Percentiles rank a stretch among this genome's conserved stretches.
Conservation (phyloP, 1,140 invertebrate genomes). For the Drosophila repletoides region DNA sequence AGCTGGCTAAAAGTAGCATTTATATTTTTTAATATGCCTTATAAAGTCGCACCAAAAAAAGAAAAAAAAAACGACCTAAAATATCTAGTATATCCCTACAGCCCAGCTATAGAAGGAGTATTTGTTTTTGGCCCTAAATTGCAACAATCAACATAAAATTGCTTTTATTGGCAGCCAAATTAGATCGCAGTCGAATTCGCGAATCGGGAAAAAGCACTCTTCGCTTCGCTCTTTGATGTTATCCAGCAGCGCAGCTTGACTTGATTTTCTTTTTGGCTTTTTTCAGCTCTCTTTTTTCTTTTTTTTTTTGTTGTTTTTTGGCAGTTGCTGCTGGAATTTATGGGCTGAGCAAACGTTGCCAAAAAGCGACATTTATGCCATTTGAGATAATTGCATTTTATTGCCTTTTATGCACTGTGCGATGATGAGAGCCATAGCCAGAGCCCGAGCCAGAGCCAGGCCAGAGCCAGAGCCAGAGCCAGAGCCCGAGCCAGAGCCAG, state of each 20-base stretch:
- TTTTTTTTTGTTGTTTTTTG: conserved; percentile 30
- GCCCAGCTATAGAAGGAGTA: neutral
- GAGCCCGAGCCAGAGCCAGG: neutral
- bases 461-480: conserved; percentile 19
- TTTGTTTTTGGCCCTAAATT: conserved; percentile 36
- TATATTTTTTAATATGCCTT: neutral
- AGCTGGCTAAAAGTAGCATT: too few relatives aligned
- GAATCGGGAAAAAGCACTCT: too few relatives aligned
- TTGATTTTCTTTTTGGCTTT: too few relatives aligned
- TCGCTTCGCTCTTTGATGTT: too few relatives aligned
- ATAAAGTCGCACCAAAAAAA: neutral
- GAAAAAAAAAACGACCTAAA: too few relatives aligned
- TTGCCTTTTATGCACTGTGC: conserved; percentile 71
- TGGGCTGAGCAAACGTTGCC: conserved; percentile 69
- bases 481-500: neutral
- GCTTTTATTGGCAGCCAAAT: conserved; percentile 65
- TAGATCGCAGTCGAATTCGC: conserved; percentile 64
- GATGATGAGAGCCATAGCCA: neutral
- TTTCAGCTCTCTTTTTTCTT: conserved; percentile 4
- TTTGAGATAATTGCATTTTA: conserved; percentile 79
- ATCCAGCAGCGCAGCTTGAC: too few relatives aligned
- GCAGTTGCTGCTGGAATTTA: conserved; percentile 63
- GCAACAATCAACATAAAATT: conserved; percentile 51
- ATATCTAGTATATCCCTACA: too few relatives aligned
- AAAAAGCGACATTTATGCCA: conserved; percentile 74